Conservation (phyloP, 2,113 vertebrate genomes). For the Dunckerocampus dactyliophorus region DNA sequence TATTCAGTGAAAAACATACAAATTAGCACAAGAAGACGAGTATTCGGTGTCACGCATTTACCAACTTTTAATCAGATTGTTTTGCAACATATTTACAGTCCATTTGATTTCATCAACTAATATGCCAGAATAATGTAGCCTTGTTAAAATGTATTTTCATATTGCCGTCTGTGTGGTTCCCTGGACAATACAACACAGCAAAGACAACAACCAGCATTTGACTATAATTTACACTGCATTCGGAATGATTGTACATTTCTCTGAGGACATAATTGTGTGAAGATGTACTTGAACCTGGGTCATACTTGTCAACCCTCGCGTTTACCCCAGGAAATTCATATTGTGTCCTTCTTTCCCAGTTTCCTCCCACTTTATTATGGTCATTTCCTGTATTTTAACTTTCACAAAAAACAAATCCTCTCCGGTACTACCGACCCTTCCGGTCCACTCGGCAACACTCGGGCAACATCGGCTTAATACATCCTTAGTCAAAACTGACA, state of each 20-base stretch:
- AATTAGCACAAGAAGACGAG: slow-evolving; percentile 9
- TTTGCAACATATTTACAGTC: slow-evolving; percentile 47
- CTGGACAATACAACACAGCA: slow-evolving; percentile 11
- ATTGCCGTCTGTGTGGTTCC: background rate
- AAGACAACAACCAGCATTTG: slow-evolving; percentile 10
- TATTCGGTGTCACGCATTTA: slow-evolving; percentile 12
- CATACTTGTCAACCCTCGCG: too few species aligned
- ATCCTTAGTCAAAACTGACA: too few species aligned
- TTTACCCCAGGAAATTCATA: too few species aligned
- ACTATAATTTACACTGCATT: slow-evolving; percentile 24
- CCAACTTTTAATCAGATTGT: slow-evolving; percentile 14
- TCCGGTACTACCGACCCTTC: too few species aligned
- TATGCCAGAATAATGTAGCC: slow-evolving; percentile 14
- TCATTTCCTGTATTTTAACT: too few species aligned
- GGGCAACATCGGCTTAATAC: too few species aligned
- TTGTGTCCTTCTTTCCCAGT: too few species aligned
- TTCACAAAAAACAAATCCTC: too few species aligned
- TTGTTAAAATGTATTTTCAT: slow-evolving; percentile 1
- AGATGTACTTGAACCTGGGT: background rate
- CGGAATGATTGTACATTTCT: slow-evolving; percentile 16
- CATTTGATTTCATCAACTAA: slow-evolving; percentile 16
- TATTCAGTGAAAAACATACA: slow-evolving; percentile 3
- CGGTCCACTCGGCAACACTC: background rate
- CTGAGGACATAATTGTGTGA: slow-evolving; percentile 7
- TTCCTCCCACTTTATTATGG: too few species aligned